These are phyloP conservation scores for Syngnathus acus DNA, from an alignment of 2,797 vertebrate genomes.

Conservation along the genomic window DNA sequence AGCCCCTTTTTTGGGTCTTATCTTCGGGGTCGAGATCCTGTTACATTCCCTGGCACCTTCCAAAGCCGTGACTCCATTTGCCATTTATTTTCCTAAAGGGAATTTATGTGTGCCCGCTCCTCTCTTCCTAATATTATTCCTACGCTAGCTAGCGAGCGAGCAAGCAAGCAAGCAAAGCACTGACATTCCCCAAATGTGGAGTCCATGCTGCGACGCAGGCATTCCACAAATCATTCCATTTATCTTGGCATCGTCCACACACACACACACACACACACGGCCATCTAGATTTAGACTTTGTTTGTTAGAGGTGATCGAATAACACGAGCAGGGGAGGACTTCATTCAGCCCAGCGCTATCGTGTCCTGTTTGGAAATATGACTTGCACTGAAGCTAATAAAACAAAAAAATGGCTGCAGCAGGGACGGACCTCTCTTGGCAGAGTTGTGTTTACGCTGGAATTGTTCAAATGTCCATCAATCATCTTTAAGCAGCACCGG, in stretches of 20 bases:
- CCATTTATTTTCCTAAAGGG: conserved; percentile 17
- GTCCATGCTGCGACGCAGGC: conserved; percentile 35
- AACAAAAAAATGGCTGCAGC: conserved; percentile 18
- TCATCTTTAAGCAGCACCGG: background rate
- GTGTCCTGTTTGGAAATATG: conserved; percentile 47
- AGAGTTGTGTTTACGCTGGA: background rate
- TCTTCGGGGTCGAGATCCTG: background rate
- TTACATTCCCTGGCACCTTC: background rate
- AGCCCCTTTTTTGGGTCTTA: background rate
- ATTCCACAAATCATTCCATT: conserved; percentile 54
- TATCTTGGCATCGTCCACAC: conserved; percentile 54
- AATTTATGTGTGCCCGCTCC: conserved; percentile 50
- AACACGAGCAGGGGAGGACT: conserved; percentile 39
- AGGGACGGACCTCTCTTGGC: background rate
- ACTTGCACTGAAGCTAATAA: conserved; percentile 44
- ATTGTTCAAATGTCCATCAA: background rate
- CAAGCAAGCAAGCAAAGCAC: conserved; percentile 16
- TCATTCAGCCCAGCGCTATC: conserved; percentile 11
- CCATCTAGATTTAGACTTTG: conserved; percentile 15
- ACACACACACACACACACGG: conserved; percentile 18
- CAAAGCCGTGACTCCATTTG: background rate
- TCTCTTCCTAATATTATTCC: conserved; percentile 55
- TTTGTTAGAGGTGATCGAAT: conserved; percentile 58
- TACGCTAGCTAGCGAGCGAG: conserved; percentile 52
- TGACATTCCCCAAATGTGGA: conserved; percentile 44